Evolutionary conservation across 2,113 vertebrate species (phyloP).

Genomic region (Sylvia atricapilla): DNA sequence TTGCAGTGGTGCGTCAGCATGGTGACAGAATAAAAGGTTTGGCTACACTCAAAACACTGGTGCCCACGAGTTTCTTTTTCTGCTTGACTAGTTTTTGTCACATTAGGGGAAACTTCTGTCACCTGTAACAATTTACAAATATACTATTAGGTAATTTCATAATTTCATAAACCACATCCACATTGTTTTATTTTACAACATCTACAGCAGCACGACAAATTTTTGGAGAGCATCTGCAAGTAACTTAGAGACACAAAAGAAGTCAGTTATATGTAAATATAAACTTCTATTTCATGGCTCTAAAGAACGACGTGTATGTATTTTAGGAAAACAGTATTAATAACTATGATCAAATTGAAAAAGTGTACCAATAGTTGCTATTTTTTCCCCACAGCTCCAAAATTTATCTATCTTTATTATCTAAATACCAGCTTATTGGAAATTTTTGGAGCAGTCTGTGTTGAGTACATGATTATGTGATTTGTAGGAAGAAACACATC

Average conservation of each 20-base stretch:
- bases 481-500: neutral
- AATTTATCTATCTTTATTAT: neutral
- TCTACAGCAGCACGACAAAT: neutral
- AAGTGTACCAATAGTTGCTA: neutral
- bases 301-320: neutral
- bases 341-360: neutral
- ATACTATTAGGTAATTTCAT: neutral
- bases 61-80: constrained; percentile 78
- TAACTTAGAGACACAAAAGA: neutral
- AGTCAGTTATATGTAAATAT: neutral
- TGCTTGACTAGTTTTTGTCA: constrained; percentile 65
- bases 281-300: neutral
- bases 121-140: constrained; percentile 66
- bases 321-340: neutral
- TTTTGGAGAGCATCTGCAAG: neutral
- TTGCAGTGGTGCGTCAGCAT: constrained; percentile 84
- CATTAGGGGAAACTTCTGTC: constrained; percentile 70
- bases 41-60: constrained; percentile 89
- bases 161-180: neutral
- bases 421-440: neutral
- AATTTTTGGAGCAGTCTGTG: neutral
- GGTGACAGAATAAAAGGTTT: constrained; percentile 80
- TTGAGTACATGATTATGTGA: neutral
- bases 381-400: neutral
- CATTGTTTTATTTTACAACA: neutral